A percentile compares a stretch with the other conserved stretches of the same genome.
phyloP scores from a whole-genome alignment of 2,888 invertebrate species.

The Synanthedon andrenaeformis region DNA sequence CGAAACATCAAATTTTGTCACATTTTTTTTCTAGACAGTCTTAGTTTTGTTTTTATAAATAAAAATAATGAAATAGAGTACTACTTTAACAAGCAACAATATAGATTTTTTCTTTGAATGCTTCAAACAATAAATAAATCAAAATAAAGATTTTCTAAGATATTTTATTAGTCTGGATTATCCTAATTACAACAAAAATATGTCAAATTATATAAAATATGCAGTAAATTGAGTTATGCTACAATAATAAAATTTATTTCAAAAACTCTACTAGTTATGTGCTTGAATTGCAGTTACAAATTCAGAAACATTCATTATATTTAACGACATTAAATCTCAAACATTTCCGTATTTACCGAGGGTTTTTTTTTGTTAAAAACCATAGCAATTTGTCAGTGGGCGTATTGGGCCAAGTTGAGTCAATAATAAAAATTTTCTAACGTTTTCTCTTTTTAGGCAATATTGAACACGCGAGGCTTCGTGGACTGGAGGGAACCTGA shows the following conservation, averaged over 20 bases:
- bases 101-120: no score
- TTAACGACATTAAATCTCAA: conserved; percentile 16
- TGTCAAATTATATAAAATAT: no score
- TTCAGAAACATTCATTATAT: background rate
- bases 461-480: conserved; percentile 59
- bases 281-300: background rate
- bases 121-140: no score
- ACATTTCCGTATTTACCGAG: conserved; percentile 10
- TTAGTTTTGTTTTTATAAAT: no score
- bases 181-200: no score
- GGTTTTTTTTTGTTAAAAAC: conserved; percentile 43
- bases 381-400: conserved; percentile 61
- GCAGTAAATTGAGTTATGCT: no score
- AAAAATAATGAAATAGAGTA: no score
- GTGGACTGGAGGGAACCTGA: conserved; percentile 31
- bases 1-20: no score
- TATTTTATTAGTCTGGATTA: no score
- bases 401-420: conserved; percentile 51
- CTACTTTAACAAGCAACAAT: no score
- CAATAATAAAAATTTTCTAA: conserved; percentile 54
- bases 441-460: conserved; percentile 52
- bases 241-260: background rate
- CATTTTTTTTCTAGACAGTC: no score
- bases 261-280: conserved; percentile 9
- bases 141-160: no score